Evolutionary conservation across 2,113 vertebrate genomes (phyloP), one percentile per base, ranked within the genome.

Genomic region (Macaca fascicularis): DNA sequence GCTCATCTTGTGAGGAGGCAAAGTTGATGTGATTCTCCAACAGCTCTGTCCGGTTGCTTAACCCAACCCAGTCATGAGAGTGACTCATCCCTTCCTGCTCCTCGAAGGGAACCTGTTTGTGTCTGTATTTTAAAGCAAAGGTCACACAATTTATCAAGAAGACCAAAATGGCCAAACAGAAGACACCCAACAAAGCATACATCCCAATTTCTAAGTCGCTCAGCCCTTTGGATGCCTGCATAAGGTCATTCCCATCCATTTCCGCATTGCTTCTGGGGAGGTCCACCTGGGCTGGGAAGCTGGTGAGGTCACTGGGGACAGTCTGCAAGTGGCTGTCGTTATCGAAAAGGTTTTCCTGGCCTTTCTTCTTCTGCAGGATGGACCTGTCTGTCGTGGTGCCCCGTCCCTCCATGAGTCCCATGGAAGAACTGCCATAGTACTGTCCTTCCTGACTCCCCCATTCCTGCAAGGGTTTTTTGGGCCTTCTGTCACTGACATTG

Each of bases 191-290:
- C 74, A 99, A 97, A 3, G 99, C 99, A 0, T 99, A 99, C 99
- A 99, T 99, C 2, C 99, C 99, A 5, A 99, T 99, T 98, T 99
- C 99, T 92, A 99, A 98, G 98, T 99, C 99, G 0, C 99, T 99
- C n/a, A 99, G 99, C 0, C 99, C 99, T 12, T 99, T 96, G 35
- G 99, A 95, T 0, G 98, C 81, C 90, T 99, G 98, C 0, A 98
- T 86, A 8, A 98, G 98, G 79, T 99, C 99, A 0, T 94, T 97
- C 20, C 99, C 98, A 2, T 97, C 98, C 35, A 97, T 6, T 1
- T 98, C 98, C 0, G 97, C 98, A 0, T 45, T n/a, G 87, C 96
- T 98, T 3, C 98, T 94, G 3, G 99, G 99, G 48, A 98, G 85
- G 14, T 99, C 99, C 32, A 98, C 99, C 95, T 99, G 99, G 0